These are phyloP conservation scores for Nesogale talazaci DNA, from an alignment of 2,113 vertebrate genomes.

Conservation along the genomic window DNA sequence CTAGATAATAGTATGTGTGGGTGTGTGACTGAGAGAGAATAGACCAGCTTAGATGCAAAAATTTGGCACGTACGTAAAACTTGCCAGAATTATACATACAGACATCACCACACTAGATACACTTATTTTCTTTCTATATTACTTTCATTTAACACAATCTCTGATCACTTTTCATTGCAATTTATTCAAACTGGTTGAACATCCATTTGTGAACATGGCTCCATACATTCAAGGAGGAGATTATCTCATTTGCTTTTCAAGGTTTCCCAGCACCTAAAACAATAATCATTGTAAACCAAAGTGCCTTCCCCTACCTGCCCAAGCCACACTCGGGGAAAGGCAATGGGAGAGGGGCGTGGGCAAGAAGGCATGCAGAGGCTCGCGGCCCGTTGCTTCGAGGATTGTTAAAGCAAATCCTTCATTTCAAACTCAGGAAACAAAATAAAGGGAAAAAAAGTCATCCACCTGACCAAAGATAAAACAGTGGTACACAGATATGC, in stretches of 20 bases:
- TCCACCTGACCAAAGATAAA: neutral
- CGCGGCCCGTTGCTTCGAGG: neutral
- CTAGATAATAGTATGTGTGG: conserved; percentile 73
- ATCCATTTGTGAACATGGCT: neutral
- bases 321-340: neutral
- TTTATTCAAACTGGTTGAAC: conserved; percentile 26
- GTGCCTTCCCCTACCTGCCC: neutral
- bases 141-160: conserved; percentile 53
- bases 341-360: neutral
- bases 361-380: neutral
- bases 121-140: conserved; percentile 11
- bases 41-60: conserved; percentile 71
- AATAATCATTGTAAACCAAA: conserved; percentile 35
- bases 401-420: neutral
- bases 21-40: conserved; percentile 24
- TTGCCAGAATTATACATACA: conserved; percentile 74
- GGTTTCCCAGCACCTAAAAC: conserved; percentile 15
- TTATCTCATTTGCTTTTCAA: conserved; percentile 29
- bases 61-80: conserved; percentile 68
- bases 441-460: neutral
- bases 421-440: conserved; percentile 34
- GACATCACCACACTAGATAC: neutral
- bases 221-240: neutral
- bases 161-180: conserved; percentile 11
- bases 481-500: neutral